Conservation (phyloP, 2,113 vertebrate genomes). For the Sander vitreus region DNA sequence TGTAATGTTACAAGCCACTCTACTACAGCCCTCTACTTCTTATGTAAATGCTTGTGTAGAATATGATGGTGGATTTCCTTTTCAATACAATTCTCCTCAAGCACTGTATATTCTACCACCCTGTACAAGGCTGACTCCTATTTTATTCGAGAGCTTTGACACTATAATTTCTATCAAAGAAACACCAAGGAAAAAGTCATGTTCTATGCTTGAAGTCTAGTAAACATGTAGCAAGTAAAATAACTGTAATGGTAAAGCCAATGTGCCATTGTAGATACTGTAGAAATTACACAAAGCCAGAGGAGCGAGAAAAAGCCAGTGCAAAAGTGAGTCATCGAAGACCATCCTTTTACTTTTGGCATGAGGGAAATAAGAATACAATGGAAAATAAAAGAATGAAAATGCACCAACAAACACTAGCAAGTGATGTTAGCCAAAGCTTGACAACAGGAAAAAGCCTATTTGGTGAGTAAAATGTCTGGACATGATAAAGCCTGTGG, state of each 20-base stretch:
- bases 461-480: slow-evolving; percentile 42
- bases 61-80: slow-evolving; percentile 68
- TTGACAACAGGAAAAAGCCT: slow-evolving; percentile 56
- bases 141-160: slow-evolving; percentile 44
- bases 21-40: slow-evolving; percentile 61
- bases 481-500: slow-evolving; percentile 65
- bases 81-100: slow-evolving; percentile 45
- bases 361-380: neutral
- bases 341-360: slow-evolving; percentile 11
- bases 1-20: slow-evolving; percentile 66
- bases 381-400: neutral
- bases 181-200: slow-evolving; percentile 20
- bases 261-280: slow-evolving; percentile 6
- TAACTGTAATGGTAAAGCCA: slow-evolving; percentile 42
- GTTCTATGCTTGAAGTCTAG: slow-evolving; percentile 23
- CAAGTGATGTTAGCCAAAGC: slow-evolving; percentile 32
- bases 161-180: slow-evolving; percentile 31
- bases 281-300: slow-evolving; percentile 25
- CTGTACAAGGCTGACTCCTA: slow-evolving; percentile 35
- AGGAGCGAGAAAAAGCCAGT: slow-evolving; percentile 3
- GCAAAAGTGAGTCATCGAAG: slow-evolving; percentile 4
- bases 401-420: slow-evolving; percentile 11
- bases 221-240: slow-evolving; percentile 49
- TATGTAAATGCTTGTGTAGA: slow-evolving; percentile 70
- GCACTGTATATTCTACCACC: slow-evolving; percentile 48